These are phyloP conservation scores for Malacoctenus gilli DNA, from an alignment of 2,797 vertebrate genomes.

Conservation along the genomic window DNA sequence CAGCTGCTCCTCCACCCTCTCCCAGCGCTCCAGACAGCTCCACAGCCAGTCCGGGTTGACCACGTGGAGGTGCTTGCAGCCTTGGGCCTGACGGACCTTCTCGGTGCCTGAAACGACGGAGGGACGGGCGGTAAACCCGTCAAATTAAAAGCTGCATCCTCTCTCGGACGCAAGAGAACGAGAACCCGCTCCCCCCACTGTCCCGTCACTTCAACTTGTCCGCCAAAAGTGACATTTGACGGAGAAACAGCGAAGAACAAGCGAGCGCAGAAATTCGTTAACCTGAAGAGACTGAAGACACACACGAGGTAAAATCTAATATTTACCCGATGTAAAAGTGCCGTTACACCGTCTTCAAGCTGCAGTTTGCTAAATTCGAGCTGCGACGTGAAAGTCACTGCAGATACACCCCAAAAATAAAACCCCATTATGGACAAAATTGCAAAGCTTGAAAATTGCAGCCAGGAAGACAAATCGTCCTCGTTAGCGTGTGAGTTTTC, in stretches of 20 bases:
- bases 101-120: constrained; percentile 87
- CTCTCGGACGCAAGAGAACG: constrained; percentile 4
- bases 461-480: no score
- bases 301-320: constrained; percentile 13
- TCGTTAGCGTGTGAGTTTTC: no score
- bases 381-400: no score
- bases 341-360: no score
- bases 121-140: no score
- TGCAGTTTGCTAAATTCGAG: no score
- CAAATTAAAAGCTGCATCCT: no score
- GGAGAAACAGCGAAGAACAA: constrained; percentile 31
- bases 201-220: constrained; percentile 24
- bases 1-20: constrained; percentile 92
- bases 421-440: no score
- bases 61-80: constrained; percentile 88
- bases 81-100: constrained; percentile 94
- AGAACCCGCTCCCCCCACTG: constrained; percentile 6
- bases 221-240: constrained; percentile 37
- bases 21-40: constrained; percentile 98
- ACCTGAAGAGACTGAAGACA: constrained; percentile 17
- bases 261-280: constrained; percentile 34
- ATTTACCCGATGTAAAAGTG: not conserved
- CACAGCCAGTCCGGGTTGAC: constrained; percentile 98
- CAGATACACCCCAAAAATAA: no score
- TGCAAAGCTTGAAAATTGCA: no score